Evolutionary conservation across 2,797 vertebrate genomes (phyloP).

Genomic region (Anas georgica): DNA sequence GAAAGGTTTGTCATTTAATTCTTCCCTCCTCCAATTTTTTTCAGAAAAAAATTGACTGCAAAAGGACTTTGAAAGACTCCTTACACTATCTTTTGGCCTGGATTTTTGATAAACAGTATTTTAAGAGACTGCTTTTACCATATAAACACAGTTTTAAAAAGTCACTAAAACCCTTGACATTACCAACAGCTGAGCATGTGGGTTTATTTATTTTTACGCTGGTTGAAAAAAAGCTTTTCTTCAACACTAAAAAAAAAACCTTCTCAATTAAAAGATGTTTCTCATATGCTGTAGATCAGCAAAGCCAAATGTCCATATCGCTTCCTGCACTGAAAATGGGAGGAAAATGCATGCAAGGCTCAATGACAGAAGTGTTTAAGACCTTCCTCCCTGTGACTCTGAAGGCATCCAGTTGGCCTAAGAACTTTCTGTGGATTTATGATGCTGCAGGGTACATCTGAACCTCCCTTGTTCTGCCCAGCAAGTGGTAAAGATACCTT

Average conservation of each 20-base stretch:
- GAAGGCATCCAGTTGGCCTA: background rate
- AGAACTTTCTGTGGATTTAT: background rate
- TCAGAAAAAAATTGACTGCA: background rate
- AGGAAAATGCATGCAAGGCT: background rate
- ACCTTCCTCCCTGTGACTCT: background rate
- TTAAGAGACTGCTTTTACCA: background rate
- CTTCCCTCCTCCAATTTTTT: constrained; percentile 6
- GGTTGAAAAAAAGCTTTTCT: constrained; percentile 10
- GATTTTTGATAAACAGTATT: constrained; percentile 4
- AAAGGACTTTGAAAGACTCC: background rate
- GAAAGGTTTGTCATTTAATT: background rate
- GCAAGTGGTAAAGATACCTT: background rate
- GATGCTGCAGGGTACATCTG: background rate
- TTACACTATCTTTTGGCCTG: background rate
- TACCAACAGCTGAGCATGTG: background rate
- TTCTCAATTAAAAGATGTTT: constrained; percentile 13
- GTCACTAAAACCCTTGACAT: background rate
- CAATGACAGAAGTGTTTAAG: background rate
- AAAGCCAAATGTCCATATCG: background rate
- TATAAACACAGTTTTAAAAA: background rate
- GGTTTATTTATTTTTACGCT: constrained; percentile 11
- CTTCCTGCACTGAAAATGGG: background rate
- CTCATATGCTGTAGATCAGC: background rate
- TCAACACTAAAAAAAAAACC: background rate
- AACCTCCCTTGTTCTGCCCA: background rate